These are phyloP conservation scores for Melitaea athalia DNA, from an alignment of 2,888 invertebrate species.

Conservation along the genomic window DNA sequence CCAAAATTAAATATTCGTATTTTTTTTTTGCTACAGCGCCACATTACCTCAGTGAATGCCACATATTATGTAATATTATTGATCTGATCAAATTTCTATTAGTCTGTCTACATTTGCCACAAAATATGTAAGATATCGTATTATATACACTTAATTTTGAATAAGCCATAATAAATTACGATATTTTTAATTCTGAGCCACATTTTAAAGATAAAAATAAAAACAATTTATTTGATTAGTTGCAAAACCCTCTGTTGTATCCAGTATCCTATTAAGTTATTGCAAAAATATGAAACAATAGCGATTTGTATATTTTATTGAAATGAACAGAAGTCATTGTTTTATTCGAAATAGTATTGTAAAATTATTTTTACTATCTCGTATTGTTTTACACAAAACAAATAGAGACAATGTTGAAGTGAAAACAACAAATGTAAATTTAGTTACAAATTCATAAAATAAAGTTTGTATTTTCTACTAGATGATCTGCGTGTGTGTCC, in stretches of 20 bases:
- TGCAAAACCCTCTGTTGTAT: neutral
- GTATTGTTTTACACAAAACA: neutral
- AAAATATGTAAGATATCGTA: no score
- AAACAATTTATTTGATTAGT: neutral
- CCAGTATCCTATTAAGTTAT: constrained; percentile 4
- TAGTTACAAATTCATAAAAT: neutral
- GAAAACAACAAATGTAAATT: neutral
- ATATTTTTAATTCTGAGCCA: neutral
- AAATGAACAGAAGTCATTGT: constrained; percentile 6
- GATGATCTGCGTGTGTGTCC: no score
- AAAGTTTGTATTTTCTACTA: neutral
- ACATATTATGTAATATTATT: no score
- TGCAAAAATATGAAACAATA: constrained; percentile 3
- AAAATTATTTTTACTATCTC: neutral
- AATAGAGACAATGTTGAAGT: neutral
- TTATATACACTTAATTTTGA: no score
- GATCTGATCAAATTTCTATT: no score
- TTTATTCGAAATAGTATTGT: constrained; percentile 1
- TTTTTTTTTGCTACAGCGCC: no score
- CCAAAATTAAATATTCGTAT: no score
- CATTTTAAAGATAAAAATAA: neutral
- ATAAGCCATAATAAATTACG: no score
- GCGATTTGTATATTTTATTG: constrained; percentile 2
- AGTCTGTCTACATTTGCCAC: no score
- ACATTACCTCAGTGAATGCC: no score